A percentile compares a stretch with the other conserved stretches of the same genome.
These are phyloP conservation scores for Akabosia matsudoensis DNA, from an alignment of 1,140 invertebrate species.

Conservation along the genomic window DNA sequence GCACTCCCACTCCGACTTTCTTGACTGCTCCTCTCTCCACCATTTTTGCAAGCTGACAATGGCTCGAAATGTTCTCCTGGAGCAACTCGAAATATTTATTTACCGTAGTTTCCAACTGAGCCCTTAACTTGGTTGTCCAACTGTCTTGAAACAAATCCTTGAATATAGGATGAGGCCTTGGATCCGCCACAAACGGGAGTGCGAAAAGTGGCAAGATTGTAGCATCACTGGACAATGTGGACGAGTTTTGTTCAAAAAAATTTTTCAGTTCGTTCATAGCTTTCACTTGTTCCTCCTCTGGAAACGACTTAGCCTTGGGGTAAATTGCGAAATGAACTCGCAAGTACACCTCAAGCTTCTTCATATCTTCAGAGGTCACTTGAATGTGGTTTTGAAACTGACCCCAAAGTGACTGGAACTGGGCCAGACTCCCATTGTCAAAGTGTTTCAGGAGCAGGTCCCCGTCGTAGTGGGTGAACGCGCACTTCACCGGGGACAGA, in stretches of 20 bases:
- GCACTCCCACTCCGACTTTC: neutral
- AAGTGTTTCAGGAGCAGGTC: conserved; percentile 42
- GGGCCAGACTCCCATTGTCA: conserved; percentile 38
- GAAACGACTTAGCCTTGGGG: conserved; percentile 29
- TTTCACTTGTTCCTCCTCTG: conserved; percentile 26
- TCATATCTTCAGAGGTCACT: conserved; percentile 42
- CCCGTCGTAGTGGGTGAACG: conserved; percentile 38
- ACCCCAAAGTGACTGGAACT: conserved; percentile 40
- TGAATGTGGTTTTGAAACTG: conserved; percentile 41
- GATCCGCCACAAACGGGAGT: conserved; percentile 40
- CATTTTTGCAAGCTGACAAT: conserved; percentile 38
- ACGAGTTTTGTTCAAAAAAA: conserved; percentile 42
- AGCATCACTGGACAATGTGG: conserved; percentile 32
- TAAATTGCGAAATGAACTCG: conserved; percentile 45
- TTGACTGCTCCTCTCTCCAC: neutral
- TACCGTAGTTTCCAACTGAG: conserved; percentile 42
- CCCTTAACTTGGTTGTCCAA: conserved; percentile 25
- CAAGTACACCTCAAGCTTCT: conserved; percentile 45
- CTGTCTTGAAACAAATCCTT: conserved; percentile 39
- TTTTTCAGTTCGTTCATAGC: conserved; percentile 36
- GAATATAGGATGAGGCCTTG: conserved; percentile 39
- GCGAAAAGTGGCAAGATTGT: conserved; percentile 43
- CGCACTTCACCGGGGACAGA: conserved; percentile 9
- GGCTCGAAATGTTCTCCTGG: conserved; percentile 37
- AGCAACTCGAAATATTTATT: conserved; percentile 40